Evolutionary conservation across 2,888 invertebrate genomes (phyloP).

Genomic region (Eupithecia tripunctaria): DNA sequence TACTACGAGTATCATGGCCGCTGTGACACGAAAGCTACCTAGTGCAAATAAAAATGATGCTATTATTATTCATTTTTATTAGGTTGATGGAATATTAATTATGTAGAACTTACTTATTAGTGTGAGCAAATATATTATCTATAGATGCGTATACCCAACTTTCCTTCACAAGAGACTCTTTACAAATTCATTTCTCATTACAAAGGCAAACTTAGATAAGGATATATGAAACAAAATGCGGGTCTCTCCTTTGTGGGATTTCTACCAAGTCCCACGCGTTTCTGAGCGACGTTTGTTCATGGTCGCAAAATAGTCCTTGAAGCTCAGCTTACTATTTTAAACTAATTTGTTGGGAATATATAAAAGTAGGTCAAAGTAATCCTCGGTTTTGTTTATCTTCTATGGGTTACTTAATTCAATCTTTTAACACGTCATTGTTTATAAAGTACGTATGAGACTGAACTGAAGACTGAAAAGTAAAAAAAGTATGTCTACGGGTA

Average conservation of each 20-base stretch:
- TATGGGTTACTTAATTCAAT: not conserved
- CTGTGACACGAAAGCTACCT: too few relatives aligned
- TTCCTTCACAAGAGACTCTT: not conserved
- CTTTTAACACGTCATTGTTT: not conserved
- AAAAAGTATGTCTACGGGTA: not conserved
- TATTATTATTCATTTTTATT: too few relatives aligned
- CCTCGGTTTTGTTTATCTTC: not conserved
- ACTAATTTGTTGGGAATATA: not conserved
- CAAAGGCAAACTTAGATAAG: not conserved
- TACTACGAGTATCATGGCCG: too few relatives aligned
- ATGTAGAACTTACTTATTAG: not conserved
- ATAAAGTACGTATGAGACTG: too few relatives aligned
- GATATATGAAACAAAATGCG: not conserved
- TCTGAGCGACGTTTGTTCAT: not conserved
- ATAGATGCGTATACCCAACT: not conserved
- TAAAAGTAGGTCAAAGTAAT: not conserved
- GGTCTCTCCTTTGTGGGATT: not conserved
- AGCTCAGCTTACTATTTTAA: not conserved
- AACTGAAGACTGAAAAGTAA: too few relatives aligned
- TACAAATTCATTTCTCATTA: too few relatives aligned
- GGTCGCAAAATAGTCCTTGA: not conserved
- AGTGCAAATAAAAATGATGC: too few relatives aligned
- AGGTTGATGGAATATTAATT: not conserved
- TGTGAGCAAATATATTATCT: not conserved
- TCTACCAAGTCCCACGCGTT: not conserved